These are phyloP conservation scores for Homalodisca vitripennis DNA, from an alignment of 1,140 invertebrate genomes.

Conservation along the genomic window DNA sequence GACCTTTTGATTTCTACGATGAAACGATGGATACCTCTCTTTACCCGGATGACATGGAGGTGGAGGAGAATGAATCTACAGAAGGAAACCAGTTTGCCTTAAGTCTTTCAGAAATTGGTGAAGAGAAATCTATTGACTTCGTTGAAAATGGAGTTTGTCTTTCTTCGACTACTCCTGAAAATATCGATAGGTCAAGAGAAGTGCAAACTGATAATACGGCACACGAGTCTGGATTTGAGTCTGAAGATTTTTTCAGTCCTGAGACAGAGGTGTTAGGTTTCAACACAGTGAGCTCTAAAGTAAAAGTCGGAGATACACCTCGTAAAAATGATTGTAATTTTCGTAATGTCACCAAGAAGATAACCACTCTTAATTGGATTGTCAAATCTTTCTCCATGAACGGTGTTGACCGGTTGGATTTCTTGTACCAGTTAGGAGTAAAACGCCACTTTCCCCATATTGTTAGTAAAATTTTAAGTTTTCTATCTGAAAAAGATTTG, in stretches of 20 bases:
- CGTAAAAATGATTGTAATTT: not conserved
- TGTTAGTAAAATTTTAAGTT: constrained; percentile 38
- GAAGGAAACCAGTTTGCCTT: not conserved
- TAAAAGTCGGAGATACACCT: too few species aligned
- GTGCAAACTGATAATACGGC: too few species aligned
- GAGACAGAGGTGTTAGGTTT: not conserved
- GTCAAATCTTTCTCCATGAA: constrained; percentile 1
- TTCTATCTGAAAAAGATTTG: constrained; percentile 41
- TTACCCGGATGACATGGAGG: constrained; percentile 4
- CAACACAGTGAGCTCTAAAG: not conserved
- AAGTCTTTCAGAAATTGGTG: not conserved
- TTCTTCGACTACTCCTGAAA: not conserved
- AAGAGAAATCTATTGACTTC: constrained; percentile 11
- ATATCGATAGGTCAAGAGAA: not conserved
- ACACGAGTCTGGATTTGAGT: too few species aligned
- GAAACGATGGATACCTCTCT: constrained; percentile 9
- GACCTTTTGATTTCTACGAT: not conserved
- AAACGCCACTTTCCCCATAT: constrained; percentile 32
- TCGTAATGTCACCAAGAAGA: not conserved
- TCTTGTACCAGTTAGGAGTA: constrained; percentile 39
- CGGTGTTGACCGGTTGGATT: constrained; percentile 39
- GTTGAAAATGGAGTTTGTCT: not conserved
- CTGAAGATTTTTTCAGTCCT: not conserved
- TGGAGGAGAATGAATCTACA: not conserved
- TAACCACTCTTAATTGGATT: too few species aligned